These are phyloP conservation scores for Ormyrus rosae DNA, from an alignment of 2,888 invertebrate species.

Conservation along the genomic window DNA sequence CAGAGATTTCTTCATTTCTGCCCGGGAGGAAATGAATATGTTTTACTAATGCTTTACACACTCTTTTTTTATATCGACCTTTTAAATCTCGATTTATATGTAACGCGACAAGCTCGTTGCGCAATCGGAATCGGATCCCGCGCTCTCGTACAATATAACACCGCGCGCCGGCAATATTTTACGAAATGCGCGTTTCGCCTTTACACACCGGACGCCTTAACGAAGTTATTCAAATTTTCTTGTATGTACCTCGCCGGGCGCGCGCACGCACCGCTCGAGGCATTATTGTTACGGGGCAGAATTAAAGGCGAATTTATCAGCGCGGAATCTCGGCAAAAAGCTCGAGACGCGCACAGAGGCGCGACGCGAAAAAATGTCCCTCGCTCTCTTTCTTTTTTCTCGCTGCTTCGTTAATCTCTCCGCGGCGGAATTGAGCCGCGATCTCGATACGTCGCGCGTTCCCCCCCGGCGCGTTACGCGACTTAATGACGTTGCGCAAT, in stretches of 20 bases:
- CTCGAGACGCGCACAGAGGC: background rate
- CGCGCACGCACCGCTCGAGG: background rate
- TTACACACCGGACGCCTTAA: background rate
- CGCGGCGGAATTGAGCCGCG: background rate
- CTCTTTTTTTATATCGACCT: too few species aligned
- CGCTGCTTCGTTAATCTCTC: too few species aligned
- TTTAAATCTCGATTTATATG: too few species aligned
- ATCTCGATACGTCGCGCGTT: background rate
- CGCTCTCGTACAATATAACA: background rate
- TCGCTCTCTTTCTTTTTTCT: too few species aligned
- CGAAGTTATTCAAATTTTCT: slow-evolving; percentile 9
- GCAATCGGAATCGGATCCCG: background rate
- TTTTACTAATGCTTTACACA: too few species aligned
- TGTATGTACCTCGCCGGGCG: background rate
- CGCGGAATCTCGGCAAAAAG: background rate
- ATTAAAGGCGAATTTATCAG: background rate
- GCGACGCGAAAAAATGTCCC: too few species aligned
- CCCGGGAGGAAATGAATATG: too few species aligned
- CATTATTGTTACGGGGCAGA: background rate
- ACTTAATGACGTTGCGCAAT: slow-evolving; percentile 16
- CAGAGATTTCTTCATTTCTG: too few species aligned
- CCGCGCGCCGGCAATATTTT: background rate
- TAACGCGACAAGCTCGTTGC: background rate
- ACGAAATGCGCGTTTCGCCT: background rate
- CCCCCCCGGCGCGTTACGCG: background rate